A percentile compares a stretch with the other conserved stretches of the same genome.
These are phyloP conservation scores for Cydia strobilella DNA, from an alignment of 1,140 invertebrate genomes.

Conservation along the genomic window DNA sequence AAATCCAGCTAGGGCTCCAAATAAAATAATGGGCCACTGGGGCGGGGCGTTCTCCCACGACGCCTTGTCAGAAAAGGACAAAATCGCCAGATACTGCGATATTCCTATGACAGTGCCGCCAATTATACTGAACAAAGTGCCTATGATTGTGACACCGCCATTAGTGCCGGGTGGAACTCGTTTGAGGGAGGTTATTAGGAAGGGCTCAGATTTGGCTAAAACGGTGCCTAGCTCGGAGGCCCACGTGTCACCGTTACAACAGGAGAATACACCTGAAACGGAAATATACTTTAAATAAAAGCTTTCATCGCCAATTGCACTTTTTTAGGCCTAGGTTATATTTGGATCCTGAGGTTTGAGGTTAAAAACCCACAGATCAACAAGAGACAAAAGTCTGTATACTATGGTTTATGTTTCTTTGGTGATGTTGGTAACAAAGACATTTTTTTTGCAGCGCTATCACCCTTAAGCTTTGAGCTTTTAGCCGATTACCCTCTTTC, in stretches of 20 bases:
- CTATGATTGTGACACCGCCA: slow-evolving; percentile 88
- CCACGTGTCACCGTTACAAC: slow-evolving; percentile 95
- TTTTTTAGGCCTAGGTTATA: too few relatives aligned
- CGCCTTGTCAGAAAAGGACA: slow-evolving; percentile 83
- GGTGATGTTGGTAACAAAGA: too few relatives aligned
- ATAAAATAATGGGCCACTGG: slow-evolving; percentile 90
- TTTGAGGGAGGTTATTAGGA: slow-evolving; percentile 88
- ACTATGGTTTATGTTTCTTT: too few relatives aligned
- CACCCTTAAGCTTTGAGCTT: too few relatives aligned
- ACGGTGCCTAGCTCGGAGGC: slow-evolving; percentile 94
- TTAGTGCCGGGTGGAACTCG: slow-evolving; percentile 92
- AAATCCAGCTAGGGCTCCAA: slow-evolving; percentile 87
- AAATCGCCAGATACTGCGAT: slow-evolving; percentile 85
- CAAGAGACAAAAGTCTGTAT: too few relatives aligned
- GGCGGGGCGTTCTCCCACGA: slow-evolving; percentile 83
- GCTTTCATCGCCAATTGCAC: too few relatives aligned
- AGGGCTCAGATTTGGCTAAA: slow-evolving; percentile 84
- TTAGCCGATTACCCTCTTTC: too few relatives aligned
- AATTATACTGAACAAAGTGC: slow-evolving; percentile 86
- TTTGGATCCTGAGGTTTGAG: too few relatives aligned
- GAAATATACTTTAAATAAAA: slow-evolving; percentile 1
- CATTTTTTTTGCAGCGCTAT: too few relatives aligned
- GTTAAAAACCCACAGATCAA: too few relatives aligned
- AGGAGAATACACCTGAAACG: slow-evolving; percentile 86
- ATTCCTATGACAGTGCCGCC: slow-evolving; percentile 89